Evolutionary conservation across 53 echinoderm and acorn worm genomes (phyloP).

Genomic region (Stichopus horrens): DNA sequence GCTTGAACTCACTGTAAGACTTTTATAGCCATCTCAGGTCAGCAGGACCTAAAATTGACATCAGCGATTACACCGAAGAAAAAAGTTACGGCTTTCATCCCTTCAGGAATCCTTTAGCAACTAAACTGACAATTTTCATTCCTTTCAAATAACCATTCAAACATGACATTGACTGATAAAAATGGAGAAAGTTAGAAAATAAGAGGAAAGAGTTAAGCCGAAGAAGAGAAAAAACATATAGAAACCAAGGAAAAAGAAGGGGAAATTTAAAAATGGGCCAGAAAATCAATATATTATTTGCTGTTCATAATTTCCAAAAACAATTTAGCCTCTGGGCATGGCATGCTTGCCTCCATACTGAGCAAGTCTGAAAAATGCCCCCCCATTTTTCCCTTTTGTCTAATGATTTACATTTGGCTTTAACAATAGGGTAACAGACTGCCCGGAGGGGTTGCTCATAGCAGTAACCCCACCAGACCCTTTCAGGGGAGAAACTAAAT

Average conservation of each 20-base stretch:
- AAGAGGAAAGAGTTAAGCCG: too few relatives aligned
- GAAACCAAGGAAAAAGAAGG: not conserved
- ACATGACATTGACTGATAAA: too few relatives aligned
- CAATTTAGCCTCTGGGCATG: constrained; percentile 1
- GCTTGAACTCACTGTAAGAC: too few relatives aligned
- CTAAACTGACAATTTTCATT: too few relatives aligned
- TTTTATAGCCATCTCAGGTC: too few relatives aligned
- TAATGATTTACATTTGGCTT: constrained; percentile 34
- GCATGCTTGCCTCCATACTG: constrained; percentile 1
- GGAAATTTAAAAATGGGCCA: constrained; percentile 10
- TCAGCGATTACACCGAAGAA: too few relatives aligned
- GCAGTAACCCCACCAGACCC: not conserved
- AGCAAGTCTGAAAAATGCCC: not conserved
- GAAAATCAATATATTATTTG: constrained; percentile 35
- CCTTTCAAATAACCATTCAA: too few relatives aligned
- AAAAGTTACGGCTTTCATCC: too few relatives aligned
- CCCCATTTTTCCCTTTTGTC: not conserved
- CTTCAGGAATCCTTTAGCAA: too few relatives aligned
- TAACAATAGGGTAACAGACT: not conserved
- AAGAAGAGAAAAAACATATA: too few relatives aligned
- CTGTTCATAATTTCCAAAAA: constrained; percentile 7
- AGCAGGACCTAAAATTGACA: too few relatives aligned
- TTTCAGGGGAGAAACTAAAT: not conserved
- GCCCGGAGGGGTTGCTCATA: not conserved
- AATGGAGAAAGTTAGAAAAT: too few relatives aligned